Evolutionary conservation across 2,797 vertebrate genomes (phyloP), one percentile per base, ranked within the genome.

Genomic region (Eospalax fontanierii): DNA sequence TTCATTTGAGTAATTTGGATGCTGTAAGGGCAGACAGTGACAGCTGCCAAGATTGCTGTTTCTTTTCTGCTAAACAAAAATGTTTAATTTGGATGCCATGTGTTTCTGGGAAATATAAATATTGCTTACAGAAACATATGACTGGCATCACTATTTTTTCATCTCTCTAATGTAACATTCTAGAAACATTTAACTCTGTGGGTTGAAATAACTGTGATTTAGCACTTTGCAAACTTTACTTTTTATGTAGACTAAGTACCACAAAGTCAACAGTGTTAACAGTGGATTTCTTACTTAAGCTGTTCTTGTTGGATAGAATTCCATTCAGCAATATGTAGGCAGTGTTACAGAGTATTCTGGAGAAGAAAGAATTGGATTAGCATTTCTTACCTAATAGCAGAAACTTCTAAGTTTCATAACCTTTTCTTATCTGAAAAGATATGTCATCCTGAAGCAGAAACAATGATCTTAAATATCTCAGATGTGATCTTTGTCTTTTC

Each of bases 21-120:
- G 33, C 61, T 87, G 18, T 16, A 57, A 35, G 7, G 70, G 35
- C 28, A 66, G 19, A 74, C 19, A 89, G 6, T 66, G 38, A 75
- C 18, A 71, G 30, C 5, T 92, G 54, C 30, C 54, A 63, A 88
- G 21, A 57, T 83, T 81, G 79, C 79, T 75, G 14, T 43, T 93
- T 95, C 1, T 80, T 91, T 91, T 87, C 63, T 74, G 30, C 81
- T 75, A 86, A 83, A 75, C 24, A 92, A 73, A 54, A 85, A 61
- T 94, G 30, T 76, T 96, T 89, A 66, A 75, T 83, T 92, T 75
- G 50, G 35, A 93, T 73, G 54, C 12, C 40, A 43, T 66, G n/a
- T 79, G 54, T 82, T 95, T 91, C 66, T 93, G 30, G 30, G 28
- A 92, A 96, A 81, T 76, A 87, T 74, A 95, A 93, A 94, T 84